A percentile compares a stretch with the other conserved stretches of the same genome.
These are phyloP conservation scores for Pangasianodon gigas DNA, from an alignment of 2,113 vertebrate genomes.

Conservation along the genomic window DNA sequence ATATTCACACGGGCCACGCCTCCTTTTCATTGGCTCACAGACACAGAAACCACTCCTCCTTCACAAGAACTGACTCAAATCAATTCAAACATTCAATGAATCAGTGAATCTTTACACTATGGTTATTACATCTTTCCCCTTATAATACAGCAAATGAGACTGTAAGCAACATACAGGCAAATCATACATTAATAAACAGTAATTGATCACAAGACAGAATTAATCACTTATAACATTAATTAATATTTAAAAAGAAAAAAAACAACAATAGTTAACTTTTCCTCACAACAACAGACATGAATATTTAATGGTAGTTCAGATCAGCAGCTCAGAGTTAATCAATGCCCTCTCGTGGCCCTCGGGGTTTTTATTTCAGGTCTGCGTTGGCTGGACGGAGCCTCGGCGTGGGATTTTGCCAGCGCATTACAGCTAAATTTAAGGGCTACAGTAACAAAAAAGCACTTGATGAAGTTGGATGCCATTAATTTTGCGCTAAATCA, in stretches of 20 bases:
- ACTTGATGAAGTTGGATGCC: constrained; percentile 29
- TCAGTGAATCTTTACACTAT: neutral
- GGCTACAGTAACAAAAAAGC: neutral
- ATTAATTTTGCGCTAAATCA: constrained; percentile 29
- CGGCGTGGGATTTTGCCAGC: neutral
- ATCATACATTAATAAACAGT: neutral
- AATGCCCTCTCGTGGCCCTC: constrained; percentile 43
- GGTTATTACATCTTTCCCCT: neutral
- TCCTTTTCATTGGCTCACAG: neutral
- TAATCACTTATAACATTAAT: neutral
- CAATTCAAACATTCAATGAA: neutral
- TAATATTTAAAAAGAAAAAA: neutral
- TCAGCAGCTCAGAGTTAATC: constrained; percentile 22
- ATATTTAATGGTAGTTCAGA: neutral
- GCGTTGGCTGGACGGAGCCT: neutral
- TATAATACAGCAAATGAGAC: neutral
- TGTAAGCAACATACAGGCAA: neutral
- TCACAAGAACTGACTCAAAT: neutral
- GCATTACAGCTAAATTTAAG: constrained; percentile 16
- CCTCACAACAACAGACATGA: neutral
- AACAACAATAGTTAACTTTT: neutral
- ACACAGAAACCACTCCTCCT: neutral
- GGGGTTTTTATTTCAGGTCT: neutral
- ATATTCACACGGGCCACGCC: neutral
- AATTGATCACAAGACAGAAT: neutral